Base-by-base conservation (phyloP, 2,888 invertebrate genomes). In the Ommatoiulus sabulosus region DNA sequence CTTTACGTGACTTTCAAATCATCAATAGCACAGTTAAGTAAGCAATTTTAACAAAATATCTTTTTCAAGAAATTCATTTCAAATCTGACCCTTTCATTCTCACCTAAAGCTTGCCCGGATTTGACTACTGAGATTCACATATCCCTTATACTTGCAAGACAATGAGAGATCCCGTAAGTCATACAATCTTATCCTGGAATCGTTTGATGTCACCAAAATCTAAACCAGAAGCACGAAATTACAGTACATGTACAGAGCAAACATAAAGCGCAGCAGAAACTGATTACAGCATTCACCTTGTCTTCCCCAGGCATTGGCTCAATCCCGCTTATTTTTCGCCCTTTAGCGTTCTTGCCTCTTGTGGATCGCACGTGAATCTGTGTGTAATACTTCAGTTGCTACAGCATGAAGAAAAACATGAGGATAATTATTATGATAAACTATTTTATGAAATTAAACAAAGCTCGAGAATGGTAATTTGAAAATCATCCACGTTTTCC, bases 281-380 rank as follows among this genome's bases (percentile, higher is more conserved):
- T n/a, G n/a, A n/a, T n/a, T n/a, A n/a, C n/a, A 86, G 44, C 35
- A 86, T 57, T 46, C n/a, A 93, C 93, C 92, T 98, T 98, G 92
- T 98, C 98, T 92, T 98, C 98, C 10, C 97, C 95, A 0, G 98
- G 98, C 96, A 98, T 97, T 0, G 98, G 97, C 92, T 99, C 99
- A 90, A 99, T 98, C 0, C 99, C 99, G 92, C 98, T 98, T 87
- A 99, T 98, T 92, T 99, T 99, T 24, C 98, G 94, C 0, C 98
- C 99, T 1, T 96, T 96, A 0, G 98, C 96, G 93, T 99, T 99
- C 92, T 98, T 97, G 0, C 99, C 98, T n/a, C 99, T 93, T 0
- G 98, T 97, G 10, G 98, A 99, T 1, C 97, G 94, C 2, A 99
- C 99, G 93, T 99, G 97, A 90, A 99, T 98, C 92, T 98, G 98